phyloP scores from a whole-genome alignment of 37 sponge, comb jelly and placozoan genomes.

The Axinella damicornis region DNA sequence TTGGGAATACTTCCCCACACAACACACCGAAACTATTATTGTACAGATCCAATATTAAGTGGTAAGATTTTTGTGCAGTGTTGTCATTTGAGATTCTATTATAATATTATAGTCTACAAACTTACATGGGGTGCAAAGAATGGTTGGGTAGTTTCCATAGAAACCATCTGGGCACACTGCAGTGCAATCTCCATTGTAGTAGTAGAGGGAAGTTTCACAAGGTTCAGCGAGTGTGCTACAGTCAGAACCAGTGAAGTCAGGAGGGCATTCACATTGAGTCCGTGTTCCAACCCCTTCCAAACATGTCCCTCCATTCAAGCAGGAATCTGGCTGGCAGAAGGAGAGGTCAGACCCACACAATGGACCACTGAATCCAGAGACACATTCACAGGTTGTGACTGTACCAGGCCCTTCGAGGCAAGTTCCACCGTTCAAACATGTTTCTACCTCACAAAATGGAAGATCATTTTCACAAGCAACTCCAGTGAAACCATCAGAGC shows the following conservation, averaged over 20 bases:
- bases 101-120: no score
- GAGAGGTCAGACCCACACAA: slow-evolving; percentile 7
- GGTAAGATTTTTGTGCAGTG: no score
- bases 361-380: slow-evolving; percentile 25
- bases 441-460: not conserved
- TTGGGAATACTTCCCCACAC: no score
- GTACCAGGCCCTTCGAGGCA: slow-evolving; percentile 2
- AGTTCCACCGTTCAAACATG: slow-evolving; percentile 1
- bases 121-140: no score
- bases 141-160: no score
- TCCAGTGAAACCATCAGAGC: not conserved
- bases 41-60: no score
- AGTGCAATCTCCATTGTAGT: no score
- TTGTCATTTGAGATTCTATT: no score
- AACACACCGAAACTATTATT: no score
- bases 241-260: no score
- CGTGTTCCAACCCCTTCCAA: not conserved
- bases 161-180: no score
- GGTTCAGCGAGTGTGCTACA: slow-evolving; percentile 3
- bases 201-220: no score
- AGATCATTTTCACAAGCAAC: not conserved
- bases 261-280: slow-evolving; percentile 2
- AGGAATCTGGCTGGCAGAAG: slow-evolving; percentile 14
- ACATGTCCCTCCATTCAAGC: slow-evolving; percentile 48
- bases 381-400: slow-evolving; percentile 31